Evolutionary conservation across 2,888 invertebrate species (phyloP).

Genomic region (Adineta ricciae): DNA sequence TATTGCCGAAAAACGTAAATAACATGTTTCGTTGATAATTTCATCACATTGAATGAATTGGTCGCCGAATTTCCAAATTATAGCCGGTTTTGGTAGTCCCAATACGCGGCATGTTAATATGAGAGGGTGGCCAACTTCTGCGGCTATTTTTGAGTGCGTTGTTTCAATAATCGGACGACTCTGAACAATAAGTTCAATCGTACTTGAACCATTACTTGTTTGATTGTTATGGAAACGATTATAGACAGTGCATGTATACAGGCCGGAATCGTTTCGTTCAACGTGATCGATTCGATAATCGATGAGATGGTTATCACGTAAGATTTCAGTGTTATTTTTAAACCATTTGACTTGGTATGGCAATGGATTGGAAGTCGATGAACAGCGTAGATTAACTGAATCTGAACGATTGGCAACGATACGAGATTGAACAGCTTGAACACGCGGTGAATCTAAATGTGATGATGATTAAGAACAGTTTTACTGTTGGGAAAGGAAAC

Average conservation of each 20-base stretch:
- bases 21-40: neutral
- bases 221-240: neutral
- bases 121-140: neutral
- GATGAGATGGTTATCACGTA: neutral
- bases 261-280: conserved; percentile 3
- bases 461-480: no score
- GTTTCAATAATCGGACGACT: neutral
- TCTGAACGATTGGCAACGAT: neutral
- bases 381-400: neutral
- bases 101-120: neutral
- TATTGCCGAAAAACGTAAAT: neutral
- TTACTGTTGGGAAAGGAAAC: no score
- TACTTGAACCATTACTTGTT: neutral
- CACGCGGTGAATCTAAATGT: conserved; percentile 6
- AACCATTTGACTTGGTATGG: neutral
- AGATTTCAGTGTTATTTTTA: conserved; percentile 2
- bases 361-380: neutral
- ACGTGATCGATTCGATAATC: neutral
- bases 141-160: neutral
- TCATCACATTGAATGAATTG: conserved; percentile 10
- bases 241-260: neutral
- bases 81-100: neutral
- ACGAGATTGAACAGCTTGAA: neutral
- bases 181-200: conserved; percentile 1
- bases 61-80: neutral